Evolutionary conservation across 2,113 vertebrate genomes (phyloP), one percentile per base, ranked within the genome.

Genomic region (Muscicapa adusta): DNA sequence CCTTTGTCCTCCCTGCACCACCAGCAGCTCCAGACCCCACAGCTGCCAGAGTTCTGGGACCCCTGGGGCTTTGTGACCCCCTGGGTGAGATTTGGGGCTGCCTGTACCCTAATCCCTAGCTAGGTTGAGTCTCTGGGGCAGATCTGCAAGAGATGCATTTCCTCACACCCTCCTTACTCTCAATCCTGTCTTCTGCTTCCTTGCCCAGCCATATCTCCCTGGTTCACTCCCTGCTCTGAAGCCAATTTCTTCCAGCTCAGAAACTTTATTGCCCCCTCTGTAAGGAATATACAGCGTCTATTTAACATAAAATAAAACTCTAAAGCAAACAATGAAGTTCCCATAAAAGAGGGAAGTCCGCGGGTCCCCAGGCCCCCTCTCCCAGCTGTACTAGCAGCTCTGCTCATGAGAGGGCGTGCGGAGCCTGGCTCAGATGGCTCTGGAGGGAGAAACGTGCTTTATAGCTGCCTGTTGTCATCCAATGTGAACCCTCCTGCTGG

Each of bases 391-490:
- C 74, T 97, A 96, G 96, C 95, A 81, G 65, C 84, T 97, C 93
- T 93, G 96, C 95, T 96, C 96, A 92, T 97, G 91, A 97, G 97
- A 97, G 97, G 97, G 96, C 95, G 96, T 96, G 92, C 90, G 66
- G 96, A 96, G 96, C 88, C 90, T 6, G 29, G 95, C 79, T 96
- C 96, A 96, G 88, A 96, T 94, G 82, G 66, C 94, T 96, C 72
- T 14, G 4, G 75, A 5, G 65, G 74, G 77, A 80, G 84, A 91
- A 95, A 87, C 25, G 79, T 88, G 90, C 66, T 97, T 96, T 95
- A 95, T 84, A 92, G 94, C 92, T 1, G 94, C 81, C 70, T 92
- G 71, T 95, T 97, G 95, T 97, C 94, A 96, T 93, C 94, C 85
- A 91, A 25, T 28, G 14, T 85, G 94, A 94, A 85, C 94, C 61